Evolutionary conservation across 2,888 invertebrate genomes (phyloP).

Genomic region (Lasioglossum malachurum): DNA sequence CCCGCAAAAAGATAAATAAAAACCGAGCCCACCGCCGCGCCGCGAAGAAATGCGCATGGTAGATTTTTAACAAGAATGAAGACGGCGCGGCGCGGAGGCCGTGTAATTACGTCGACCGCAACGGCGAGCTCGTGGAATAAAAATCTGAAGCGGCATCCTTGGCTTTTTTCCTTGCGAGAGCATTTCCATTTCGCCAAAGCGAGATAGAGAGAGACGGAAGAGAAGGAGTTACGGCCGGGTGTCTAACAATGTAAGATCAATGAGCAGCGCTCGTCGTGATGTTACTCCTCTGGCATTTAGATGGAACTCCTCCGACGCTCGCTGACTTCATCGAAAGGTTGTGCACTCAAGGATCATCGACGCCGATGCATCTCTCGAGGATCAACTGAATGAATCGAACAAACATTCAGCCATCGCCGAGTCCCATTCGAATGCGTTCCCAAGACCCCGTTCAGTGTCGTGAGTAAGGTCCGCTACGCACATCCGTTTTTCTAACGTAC

Average conservation of each 20-base stretch:
- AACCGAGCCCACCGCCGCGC: neutral
- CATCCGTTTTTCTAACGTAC: too few species aligned
- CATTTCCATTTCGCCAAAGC: neutral
- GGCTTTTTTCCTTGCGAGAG: slow-evolving; percentile 30
- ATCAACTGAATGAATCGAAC: slow-evolving; percentile 50
- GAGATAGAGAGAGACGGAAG: neutral
- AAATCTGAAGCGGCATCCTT: slow-evolving; percentile 36
- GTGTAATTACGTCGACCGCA: neutral
- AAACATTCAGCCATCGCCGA: neutral
- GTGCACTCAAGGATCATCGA: slow-evolving; percentile 68
- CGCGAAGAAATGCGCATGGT: neutral
- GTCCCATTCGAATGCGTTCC: neutral
- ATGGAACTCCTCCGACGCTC: slow-evolving; percentile 53
- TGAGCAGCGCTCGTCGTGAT: slow-evolving; percentile 55
- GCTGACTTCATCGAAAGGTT: slow-evolving; percentile 69
- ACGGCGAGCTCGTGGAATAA: neutral
- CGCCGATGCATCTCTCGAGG: slow-evolving; percentile 25
- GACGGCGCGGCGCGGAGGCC: neutral
- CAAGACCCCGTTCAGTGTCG: neutral
- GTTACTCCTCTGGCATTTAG: slow-evolving; percentile 71
- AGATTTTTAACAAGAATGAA: neutral
- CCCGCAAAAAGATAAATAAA: neutral
- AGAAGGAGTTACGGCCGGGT: neutral
- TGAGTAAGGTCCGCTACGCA: neutral
- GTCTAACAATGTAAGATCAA: slow-evolving; percentile 42